Conservation (phyloP, 2,113 vertebrate genomes). For the Bungarus multicinctus region DNA sequence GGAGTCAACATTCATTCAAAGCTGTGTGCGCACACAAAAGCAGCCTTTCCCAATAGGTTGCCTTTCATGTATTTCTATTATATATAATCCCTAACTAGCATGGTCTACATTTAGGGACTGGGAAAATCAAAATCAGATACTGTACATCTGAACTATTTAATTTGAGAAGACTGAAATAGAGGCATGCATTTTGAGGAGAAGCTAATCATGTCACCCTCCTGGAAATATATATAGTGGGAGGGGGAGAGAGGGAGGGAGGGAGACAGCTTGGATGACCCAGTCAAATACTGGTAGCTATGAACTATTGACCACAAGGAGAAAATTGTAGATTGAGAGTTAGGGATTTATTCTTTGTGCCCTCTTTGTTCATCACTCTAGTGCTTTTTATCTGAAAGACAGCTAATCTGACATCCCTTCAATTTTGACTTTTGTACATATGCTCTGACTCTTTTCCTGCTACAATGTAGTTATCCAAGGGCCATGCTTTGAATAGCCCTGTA, state of each 20-base stretch:
- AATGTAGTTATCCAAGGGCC: neutral
- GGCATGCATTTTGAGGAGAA: neutral
- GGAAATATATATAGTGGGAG: too few relatives aligned
- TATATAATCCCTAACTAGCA: neutral
- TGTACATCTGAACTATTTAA: neutral
- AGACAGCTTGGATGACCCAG: neutral
- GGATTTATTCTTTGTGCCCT: neutral
- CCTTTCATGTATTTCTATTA: neutral
- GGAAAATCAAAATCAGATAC: neutral
- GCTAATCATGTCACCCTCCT: neutral
- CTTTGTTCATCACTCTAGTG: neutral
- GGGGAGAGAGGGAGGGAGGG: too few relatives aligned
- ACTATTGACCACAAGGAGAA: neutral
- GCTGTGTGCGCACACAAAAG: accelerated
- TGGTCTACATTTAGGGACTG: neutral
- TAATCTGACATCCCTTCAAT: neutral
- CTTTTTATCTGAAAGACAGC: neutral
- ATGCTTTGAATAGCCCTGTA: neutral
- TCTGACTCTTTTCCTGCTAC: neutral
- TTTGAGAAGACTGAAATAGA: neutral
- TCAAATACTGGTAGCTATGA: neutral
- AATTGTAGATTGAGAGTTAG: neutral
- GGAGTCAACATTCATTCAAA: neutral
- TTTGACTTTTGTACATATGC: neutral
- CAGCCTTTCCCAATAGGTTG: neutral